Evolutionary conservation across 2,113 vertebrate species (phyloP), one percentile per base, ranked within the genome.

Genomic region (Coregonus clupeaformis): DNA sequence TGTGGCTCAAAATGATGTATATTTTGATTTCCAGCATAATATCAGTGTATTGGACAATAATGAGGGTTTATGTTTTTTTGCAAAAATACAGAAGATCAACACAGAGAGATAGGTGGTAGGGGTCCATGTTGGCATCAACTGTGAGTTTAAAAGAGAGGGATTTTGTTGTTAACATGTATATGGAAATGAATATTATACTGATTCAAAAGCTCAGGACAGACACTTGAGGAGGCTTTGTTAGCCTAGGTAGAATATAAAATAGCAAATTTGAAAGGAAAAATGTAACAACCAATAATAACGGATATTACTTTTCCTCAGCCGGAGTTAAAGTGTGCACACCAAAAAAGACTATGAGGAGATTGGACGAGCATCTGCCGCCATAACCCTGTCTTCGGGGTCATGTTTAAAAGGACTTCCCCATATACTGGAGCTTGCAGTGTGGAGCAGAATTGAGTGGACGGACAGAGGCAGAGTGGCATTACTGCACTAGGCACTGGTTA

Each of bases 271-370:
- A n/a, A n/a, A n/a, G n/a, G n/a, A n/a, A n/a, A n/a, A n/a, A n/a
- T n/a, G n/a, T n/a, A n/a, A n/a, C n/a, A n/a, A n/a, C n/a, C n/a
- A n/a, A n/a, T n/a, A n/a, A n/a, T n/a, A 55, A 55, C 13, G 6
- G 4, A 60, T 60, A 22, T 60, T 60, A 66, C 2, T 80, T 63
- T 74, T 36, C 80, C 77, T 4, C 92, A 99, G 98, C 97, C 98
- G 52, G 98, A 99, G 91, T 99, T 99, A 97, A 99, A 94, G 98
- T 99, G 75, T 99, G 98, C 98, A 99, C 94, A 99, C 98, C 94
- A n/a, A 99, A 99, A 93, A 98, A 88, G 98, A 99, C 91, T 99
- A 99, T 85, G 98, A 99, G 87, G 98, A 99, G 93, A 98, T 98
- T 78, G 98, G 98, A 85, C 98, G 81, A 99, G 98, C 94, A 99